Conservation (phyloP, 2,797 vertebrate species). For the Clarias fuscus region DNA sequence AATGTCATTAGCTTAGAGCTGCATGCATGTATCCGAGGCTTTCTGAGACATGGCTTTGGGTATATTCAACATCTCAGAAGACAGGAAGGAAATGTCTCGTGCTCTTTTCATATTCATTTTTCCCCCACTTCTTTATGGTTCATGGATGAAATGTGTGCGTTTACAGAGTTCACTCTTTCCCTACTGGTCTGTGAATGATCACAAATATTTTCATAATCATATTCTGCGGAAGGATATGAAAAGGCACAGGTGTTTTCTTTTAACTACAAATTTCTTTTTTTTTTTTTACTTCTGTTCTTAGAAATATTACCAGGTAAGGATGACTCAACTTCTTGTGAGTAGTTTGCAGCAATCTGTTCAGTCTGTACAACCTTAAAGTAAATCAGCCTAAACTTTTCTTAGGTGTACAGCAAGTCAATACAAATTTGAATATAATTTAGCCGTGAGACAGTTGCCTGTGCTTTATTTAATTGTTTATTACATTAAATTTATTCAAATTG, state of each 20-base stretch:
- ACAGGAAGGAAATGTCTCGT: constrained; percentile 32
- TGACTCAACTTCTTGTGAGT: neutral
- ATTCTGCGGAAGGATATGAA: constrained; percentile 13
- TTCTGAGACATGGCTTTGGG: constrained; percentile 18
- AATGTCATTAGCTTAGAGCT: constrained; percentile 31
- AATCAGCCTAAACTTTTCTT: neutral
- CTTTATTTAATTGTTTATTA: neutral
- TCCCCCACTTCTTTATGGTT: neutral
- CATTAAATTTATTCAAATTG: neutral
- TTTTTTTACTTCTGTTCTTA: neutral
- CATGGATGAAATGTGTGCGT: neutral
- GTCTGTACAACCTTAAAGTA: neutral
- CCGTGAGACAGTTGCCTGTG: neutral
- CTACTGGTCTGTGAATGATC: constrained; percentile 18
- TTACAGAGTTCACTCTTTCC: neutral
- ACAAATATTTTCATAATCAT: constrained; percentile 22
- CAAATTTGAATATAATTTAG: neutral
- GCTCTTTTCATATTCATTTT: constrained; percentile 14
- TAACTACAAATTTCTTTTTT: neutral
- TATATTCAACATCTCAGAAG: constrained; percentile 22
- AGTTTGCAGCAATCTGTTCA: neutral
- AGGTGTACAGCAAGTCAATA: neutral
- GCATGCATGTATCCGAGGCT: constrained; percentile 31
- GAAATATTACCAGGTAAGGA: neutral
- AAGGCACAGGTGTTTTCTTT: constrained; percentile 39